These are phyloP conservation scores for Suricata suricatta DNA, from an alignment of 2,113 vertebrate species.

Conservation along the genomic window DNA sequence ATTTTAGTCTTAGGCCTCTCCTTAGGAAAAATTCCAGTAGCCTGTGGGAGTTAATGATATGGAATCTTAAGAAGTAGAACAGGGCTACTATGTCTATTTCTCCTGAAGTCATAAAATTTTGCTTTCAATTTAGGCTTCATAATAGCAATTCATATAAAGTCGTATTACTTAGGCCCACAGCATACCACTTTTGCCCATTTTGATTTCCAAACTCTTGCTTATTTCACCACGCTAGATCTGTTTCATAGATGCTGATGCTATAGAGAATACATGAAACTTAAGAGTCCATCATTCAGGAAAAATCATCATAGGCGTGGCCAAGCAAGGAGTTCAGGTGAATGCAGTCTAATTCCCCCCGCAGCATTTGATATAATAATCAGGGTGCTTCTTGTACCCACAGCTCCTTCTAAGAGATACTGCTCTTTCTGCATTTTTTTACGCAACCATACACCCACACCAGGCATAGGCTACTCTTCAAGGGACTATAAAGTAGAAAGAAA, in stretches of 20 bases:
- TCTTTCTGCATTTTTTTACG: not conserved
- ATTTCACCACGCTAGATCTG: not conserved
- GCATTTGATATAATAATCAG: not conserved
- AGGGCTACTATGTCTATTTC: not conserved
- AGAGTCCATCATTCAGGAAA: not conserved
- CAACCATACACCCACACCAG: not conserved
- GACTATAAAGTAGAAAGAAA: not conserved
- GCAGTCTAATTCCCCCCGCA: not conserved
- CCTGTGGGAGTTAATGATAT: not conserved
- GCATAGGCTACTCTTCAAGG: not conserved
- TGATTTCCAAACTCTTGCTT: not conserved
- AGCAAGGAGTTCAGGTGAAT: not conserved
- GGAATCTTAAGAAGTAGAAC: constrained; percentile 24
- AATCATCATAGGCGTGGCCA: not conserved
- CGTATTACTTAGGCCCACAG: not conserved
- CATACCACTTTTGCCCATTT: not conserved
- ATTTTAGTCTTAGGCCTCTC: not conserved
- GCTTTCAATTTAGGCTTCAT: not conserved
- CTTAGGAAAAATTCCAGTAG: not conserved
- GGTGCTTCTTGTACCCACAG: not conserved
- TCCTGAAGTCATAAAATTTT: constrained; percentile 6
- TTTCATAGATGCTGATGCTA: not conserved
- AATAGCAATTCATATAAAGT: not conserved
- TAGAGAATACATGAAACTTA: not conserved
- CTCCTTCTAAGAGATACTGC: not conserved